Evolutionary conservation across 1,140 invertebrate genomes (phyloP).

Genomic region (Platyscapa corneri): DNA sequence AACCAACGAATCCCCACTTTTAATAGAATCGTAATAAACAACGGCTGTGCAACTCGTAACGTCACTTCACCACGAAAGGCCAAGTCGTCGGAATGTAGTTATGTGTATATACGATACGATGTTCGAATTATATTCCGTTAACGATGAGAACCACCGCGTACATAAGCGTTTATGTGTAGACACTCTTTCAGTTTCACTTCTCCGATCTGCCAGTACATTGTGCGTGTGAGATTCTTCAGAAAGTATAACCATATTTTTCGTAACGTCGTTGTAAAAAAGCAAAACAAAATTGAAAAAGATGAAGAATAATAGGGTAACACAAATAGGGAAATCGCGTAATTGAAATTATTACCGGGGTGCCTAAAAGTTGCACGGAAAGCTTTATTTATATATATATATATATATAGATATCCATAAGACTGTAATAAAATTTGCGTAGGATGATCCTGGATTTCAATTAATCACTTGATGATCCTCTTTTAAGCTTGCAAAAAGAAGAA

Average conservation of each 20-base stretch:
- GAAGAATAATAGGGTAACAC: neutral
- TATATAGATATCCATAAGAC: neutral
- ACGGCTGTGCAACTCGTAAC: neutral
- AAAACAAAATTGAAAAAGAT: neutral
- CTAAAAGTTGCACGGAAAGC: neutral
- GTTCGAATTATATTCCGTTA: neutral
- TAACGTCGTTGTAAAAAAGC: neutral
- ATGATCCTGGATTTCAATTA: neutral
- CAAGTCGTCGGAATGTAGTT: slow-evolving; percentile 40
- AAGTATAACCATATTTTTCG: neutral
- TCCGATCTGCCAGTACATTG: slow-evolving; percentile 17
- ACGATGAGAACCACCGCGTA: neutral
- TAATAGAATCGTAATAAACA: slow-evolving; percentile 1
- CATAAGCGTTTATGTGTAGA: neutral
- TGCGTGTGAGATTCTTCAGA: slow-evolving; percentile 32
- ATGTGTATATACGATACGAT: neutral
- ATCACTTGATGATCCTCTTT: neutral
- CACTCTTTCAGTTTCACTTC: slow-evolving; percentile 13
- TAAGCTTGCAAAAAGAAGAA: neutral
- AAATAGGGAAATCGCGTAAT: neutral
- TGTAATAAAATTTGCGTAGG: neutral
- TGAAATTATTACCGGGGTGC: neutral
- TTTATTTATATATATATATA: too few species aligned
- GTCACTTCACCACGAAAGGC: neutral
- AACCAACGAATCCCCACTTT: neutral